Base-by-base conservation (phyloP, 2,888 invertebrate genomes). In the Rugalucina vietnamica region DNA sequence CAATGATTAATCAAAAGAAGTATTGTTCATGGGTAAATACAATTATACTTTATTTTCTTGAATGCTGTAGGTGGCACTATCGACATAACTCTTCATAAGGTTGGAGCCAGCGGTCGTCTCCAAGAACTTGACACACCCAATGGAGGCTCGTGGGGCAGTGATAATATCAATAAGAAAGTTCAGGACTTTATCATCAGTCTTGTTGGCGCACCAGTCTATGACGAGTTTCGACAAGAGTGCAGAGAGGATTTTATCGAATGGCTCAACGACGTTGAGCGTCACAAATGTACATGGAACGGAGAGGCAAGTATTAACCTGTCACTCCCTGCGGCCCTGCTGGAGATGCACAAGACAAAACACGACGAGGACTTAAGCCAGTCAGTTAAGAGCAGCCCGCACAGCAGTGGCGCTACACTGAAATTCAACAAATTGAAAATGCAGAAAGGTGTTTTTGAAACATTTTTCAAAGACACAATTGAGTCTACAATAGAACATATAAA, bases 131-230 rank as follows among this genome's bases (percentile, higher is more conserved):
- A 65, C 5, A 39, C 57, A 3, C 82, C 85, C 0, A 65, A 29
- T 12, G 85, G 85, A 29, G 82, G 85, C 5, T 80, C 82, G 8
- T 82, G 79, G 74, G 82, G 85, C 0, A 69, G 74, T 24, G 79
- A 82, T 32, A 76, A 34, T 14, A 82, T 82, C 27, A 85, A 85
- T 32, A 36, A 65, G 34, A 74, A 69, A 49, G 70, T 82, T 39
- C 57, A 75, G 39, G 36, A 74, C 24, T 82, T 82, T 37, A 18
- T 82, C 12, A 21, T 79, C 14, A 39, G 72, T 29, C 5, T 82
- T 4, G 57, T 76, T 39, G 85, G 85, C 4, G 82, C 57, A 4
- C 43, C 24, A 24, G 82, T 76, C 10, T 76, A 76, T 34, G 21
- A 39, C n/a, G 37, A 54, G 21, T 82, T 85, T 60, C 27, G 71